Base-by-base conservation (phyloP, 1,140 invertebrate species). In the Zaprionus gabonicus region DNA sequence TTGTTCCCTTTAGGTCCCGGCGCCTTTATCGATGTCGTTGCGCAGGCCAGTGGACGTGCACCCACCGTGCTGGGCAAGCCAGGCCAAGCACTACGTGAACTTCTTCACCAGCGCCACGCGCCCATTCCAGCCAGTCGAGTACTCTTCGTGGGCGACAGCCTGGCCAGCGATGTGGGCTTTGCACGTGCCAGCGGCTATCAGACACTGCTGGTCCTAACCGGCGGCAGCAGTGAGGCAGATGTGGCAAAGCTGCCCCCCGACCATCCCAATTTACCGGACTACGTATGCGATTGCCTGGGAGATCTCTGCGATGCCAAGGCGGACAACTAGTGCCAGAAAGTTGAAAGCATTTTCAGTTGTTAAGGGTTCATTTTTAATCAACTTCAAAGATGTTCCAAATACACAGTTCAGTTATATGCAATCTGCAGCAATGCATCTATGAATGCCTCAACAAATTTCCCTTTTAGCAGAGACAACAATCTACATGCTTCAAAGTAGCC, bases 101-200 rank as follows among this genome's bases (percentile, higher is more conserved):
- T 92, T 4, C 46, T 94, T 15, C 67, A 91, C 3, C 20, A 92
- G 3, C 91, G 92, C 3, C 94, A 93, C 25, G 86, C 93, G 0
- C 80, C 94, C 9, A 91, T 82, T 0, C 88, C 95, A 65, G 91
- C 94, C 0, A 84, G 82, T 31, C 93, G 94, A 68, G 94, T 95
- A 7, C 92, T 95, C 15, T 95, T 95, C 56, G 93, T 95, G 69
- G 95, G 95, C 20, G 95, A 95, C 51, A 94, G 94, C 92, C 94
- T 94, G 23, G 91, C 93, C 31, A 93, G 94, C 72, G 95, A 95
- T 63, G 93, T 95, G 13, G 93, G 93, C 10, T 94, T 95, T 36
- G 95, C 93, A 0, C 93, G 92, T 20, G 79, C 93, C 17, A 93
- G 93, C 7, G 94, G 94, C 28, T 95, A 95, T 73, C 92, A 94